Percentiles rank a stretch among this genome's conserved stretches.
phyloP scores from a whole-genome alignment of 2,113 vertebrate species.

The Numida meleagris region DNA sequence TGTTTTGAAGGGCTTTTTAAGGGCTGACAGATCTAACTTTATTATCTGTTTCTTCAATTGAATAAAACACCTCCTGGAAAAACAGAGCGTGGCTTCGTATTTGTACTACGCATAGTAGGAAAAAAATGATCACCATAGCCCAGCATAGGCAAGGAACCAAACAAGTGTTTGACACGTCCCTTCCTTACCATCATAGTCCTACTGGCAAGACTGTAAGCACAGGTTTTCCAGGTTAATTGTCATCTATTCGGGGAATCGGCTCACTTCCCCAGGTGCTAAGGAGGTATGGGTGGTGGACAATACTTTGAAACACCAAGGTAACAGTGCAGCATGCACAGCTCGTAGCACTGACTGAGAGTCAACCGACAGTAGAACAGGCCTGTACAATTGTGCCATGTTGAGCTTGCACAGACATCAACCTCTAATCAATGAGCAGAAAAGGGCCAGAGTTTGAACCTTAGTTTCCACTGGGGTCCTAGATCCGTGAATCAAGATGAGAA shows the following conservation, averaged over 20 bases:
- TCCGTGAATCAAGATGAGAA: background rate
- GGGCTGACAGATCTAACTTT: constrained; percentile 53
- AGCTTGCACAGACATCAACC: background rate
- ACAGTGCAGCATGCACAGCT: background rate
- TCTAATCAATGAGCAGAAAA: background rate
- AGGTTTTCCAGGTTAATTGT: background rate
- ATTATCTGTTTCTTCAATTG: constrained; percentile 31
- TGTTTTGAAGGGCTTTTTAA: constrained; percentile 59
- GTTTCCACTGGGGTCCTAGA: background rate
- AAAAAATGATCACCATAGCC: background rate
- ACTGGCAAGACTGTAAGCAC: background rate
- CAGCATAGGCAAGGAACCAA: background rate
- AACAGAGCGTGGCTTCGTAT: background rate
- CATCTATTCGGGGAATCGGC: background rate
- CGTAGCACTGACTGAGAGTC: background rate
- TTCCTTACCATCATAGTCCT: background rate
- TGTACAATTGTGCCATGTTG: fast-evolving
- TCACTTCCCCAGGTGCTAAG: background rate
- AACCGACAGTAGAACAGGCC: background rate
- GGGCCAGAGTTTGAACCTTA: background rate
- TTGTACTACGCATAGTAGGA: background rate
- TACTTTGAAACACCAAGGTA: background rate
- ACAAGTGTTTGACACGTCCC: background rate
- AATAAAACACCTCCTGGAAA: constrained; percentile 17
- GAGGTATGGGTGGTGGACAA: background rate